phyloP scores from a whole-genome alignment of 2,797 vertebrate species.

The Ctenopoma kingsleyae region DNA sequence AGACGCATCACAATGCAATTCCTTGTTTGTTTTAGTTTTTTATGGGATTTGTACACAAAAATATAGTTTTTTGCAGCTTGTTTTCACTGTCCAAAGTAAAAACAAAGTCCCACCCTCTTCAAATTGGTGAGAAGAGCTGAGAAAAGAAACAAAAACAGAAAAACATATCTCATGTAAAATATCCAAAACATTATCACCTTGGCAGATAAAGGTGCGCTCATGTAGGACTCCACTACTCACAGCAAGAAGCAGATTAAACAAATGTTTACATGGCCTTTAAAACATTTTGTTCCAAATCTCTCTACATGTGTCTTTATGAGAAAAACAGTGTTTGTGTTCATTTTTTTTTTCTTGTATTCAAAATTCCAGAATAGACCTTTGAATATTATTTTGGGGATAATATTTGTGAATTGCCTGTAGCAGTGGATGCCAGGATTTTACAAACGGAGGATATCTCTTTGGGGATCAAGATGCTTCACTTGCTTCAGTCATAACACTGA shows the following conservation, averaged over 20 bases:
- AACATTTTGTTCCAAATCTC: background rate
- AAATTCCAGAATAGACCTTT: background rate
- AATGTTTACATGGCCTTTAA: background rate
- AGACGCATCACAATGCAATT: too few species aligned
- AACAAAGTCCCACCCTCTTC: background rate
- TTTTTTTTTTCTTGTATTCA: background rate
- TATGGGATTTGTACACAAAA: too few species aligned
- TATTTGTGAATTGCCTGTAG: background rate
- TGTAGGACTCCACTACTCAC: background rate
- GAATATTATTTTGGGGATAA: background rate
- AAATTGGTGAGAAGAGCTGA: background rate
- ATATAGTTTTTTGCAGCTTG: too few species aligned
- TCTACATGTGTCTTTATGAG: background rate
- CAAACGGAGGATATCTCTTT: slow-evolving; percentile 31
- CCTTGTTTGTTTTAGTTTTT: too few species aligned
- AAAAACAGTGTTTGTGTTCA: background rate
- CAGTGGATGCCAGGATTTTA: slow-evolving; percentile 30
- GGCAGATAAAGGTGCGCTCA: background rate
- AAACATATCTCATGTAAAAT: background rate
- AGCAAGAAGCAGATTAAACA: background rate
- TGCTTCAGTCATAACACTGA: slow-evolving; percentile 58
- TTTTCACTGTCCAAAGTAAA: too few species aligned
- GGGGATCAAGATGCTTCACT: slow-evolving; percentile 25
- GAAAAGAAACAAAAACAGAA: background rate
- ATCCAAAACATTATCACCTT: background rate